Conservation (phyloP, 2,113 vertebrate genomes). For the Himantopus leucocephalus region DNA sequence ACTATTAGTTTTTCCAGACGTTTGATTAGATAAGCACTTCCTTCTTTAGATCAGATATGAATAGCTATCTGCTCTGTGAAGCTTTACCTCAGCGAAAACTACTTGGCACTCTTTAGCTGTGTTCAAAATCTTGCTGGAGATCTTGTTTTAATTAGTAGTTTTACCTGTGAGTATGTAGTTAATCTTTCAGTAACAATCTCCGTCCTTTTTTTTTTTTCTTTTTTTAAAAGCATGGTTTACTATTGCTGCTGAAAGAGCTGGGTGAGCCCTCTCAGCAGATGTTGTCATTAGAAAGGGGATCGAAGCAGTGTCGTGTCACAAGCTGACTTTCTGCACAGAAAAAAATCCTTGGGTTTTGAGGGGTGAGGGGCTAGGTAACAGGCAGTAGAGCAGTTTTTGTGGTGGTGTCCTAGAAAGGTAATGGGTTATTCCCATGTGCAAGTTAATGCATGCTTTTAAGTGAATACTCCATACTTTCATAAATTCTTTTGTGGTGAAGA, state of each 20-base stretch:
- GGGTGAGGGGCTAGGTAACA: background rate
- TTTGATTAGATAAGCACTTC: background rate
- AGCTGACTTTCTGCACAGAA: background rate
- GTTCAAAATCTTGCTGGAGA: background rate
- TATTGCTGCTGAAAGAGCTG: background rate
- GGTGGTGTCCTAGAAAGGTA: background rate
- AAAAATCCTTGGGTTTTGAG: background rate
- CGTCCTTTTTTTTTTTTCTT: background rate
- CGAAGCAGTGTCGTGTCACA: background rate
- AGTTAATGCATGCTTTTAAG: background rate
- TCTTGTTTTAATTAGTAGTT: slow-evolving; percentile 24
- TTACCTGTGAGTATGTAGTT: background rate
- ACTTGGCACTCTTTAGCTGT: background rate
- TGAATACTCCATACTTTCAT: background rate
- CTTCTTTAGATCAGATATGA: background rate
- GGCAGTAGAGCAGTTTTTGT: background rate
- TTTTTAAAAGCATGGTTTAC: background rate
- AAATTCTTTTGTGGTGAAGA: background rate
- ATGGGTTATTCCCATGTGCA: background rate
- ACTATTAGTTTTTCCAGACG: background rate
- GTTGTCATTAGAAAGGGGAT: background rate
- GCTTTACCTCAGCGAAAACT: background rate
- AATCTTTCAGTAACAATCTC: background rate
- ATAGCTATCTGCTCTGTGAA: background rate
- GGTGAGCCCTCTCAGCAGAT: background rate